These are phyloP conservation scores for Ophion obscuratus DNA, from an alignment of 2,888 invertebrate genomes.

Conservation along the genomic window DNA sequence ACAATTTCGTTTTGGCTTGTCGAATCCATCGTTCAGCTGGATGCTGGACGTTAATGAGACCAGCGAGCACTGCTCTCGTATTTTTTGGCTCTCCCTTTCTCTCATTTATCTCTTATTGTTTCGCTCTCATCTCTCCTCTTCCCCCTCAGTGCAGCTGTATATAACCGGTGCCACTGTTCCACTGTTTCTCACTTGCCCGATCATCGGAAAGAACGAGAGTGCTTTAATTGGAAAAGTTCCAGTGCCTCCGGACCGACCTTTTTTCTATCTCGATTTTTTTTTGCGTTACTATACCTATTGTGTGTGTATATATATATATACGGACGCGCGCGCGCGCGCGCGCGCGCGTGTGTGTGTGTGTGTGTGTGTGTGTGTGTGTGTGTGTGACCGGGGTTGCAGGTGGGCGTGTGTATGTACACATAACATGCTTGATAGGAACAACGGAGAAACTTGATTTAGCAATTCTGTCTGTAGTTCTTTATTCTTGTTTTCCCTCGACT, in stretches of 20 bases:
- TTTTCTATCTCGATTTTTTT: conserved; percentile 42
- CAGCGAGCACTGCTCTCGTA: conserved; percentile 60
- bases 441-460: conserved; percentile 51
- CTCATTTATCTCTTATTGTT: conserved; percentile 17
- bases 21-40: conserved; percentile 66
- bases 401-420: neutral
- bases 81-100: conserved; percentile 12
- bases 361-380: too few species aligned
- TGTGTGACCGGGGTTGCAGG: too few species aligned
- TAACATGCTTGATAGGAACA: conserved; percentile 2
- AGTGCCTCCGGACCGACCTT: conserved; percentile 34
- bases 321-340: too few species aligned
- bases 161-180: conserved; percentile 54
- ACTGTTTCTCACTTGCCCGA: conserved; percentile 73
- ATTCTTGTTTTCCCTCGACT: conserved; percentile 12
- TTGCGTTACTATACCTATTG: neutral
- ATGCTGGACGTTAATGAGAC: conserved; percentile 61
- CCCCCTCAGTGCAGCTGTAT: conserved; percentile 69
- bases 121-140: conserved; percentile 13
- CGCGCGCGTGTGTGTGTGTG: neutral
- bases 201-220: conserved; percentile 75
- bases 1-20: conserved; percentile 53
- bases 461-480: conserved; percentile 18
- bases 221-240: conserved; percentile 80
- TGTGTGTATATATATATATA: neutral